These are phyloP conservation scores for rat (Rattus norvegicus) DNA, from an alignment of 2,113 vertebrate species.

Conservation along the genomic window DNA sequence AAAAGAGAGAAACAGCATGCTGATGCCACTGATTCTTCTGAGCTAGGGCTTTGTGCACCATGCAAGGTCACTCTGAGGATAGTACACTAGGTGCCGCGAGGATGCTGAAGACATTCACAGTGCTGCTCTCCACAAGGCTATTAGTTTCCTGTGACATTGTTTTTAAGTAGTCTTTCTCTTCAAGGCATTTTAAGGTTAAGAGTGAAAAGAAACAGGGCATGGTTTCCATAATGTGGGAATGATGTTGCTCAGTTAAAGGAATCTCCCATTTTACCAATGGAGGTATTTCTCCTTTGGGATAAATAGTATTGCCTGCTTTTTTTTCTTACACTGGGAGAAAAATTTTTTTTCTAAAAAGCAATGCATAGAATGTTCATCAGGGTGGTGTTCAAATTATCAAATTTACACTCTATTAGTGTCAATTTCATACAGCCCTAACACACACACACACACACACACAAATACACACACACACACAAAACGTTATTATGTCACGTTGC, in stretches of 20 bases:
- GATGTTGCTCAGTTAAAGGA: constrained; percentile 14
- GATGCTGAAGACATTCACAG: not conserved
- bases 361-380: constrained; percentile 23
- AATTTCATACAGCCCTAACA: not conserved
- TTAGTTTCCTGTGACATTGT: not conserved
- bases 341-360: not conserved
- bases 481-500: not conserved
- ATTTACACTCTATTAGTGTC: not conserved
- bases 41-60: not conserved
- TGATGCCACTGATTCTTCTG: not conserved
- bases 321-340: not conserved
- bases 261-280: not conserved
- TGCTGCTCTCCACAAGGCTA: not conserved
- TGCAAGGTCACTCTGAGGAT: not conserved
- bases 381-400: not conserved
- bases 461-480: not conserved
- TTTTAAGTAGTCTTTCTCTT: not conserved
- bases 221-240: not conserved
- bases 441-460: not conserved
- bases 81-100: accelerated
- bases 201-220: not conserved
- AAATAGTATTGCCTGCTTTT: not conserved
- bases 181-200: not conserved
- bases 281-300: not conserved
- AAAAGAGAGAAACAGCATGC: not conserved